These are phyloP conservation scores for Peromyscus polionotus DNA, from an alignment of 2,113 vertebrate species.

Conservation along the genomic window DNA sequence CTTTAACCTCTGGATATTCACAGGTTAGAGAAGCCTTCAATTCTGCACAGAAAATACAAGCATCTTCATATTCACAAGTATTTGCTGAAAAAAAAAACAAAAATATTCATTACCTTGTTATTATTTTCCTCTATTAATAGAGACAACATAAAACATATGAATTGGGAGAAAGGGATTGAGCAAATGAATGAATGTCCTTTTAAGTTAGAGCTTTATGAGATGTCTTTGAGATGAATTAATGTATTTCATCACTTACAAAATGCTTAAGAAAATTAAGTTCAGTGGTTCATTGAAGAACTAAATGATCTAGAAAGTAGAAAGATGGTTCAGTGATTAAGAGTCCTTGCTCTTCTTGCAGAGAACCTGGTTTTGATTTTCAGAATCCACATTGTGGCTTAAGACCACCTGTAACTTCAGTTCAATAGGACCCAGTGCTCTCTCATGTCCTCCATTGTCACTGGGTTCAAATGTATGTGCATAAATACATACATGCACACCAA, in stretches of 20 bases:
- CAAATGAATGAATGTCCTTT: background rate
- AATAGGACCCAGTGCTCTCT: background rate
- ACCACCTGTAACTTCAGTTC: no score
- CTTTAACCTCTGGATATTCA: rapidly evolving
- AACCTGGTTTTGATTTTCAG: background rate
- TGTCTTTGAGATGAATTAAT: background rate
- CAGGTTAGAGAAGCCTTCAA: background rate
- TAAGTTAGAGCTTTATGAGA: background rate
- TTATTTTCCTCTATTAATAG: background rate
- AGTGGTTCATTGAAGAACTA: background rate
- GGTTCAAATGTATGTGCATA: background rate
- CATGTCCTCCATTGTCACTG: no score
- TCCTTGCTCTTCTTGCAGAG: background rate
- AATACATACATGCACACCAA: no score
- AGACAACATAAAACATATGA: background rate
- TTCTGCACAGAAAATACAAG: rapidly evolving
- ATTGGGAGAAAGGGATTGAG: background rate
- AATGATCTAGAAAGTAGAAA: background rate
- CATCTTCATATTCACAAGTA: background rate
- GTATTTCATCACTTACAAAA: background rate
- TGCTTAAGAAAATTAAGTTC: background rate
- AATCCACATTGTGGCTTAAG: background rate
- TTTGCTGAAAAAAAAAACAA: constrained; percentile 81
- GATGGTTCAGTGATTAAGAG: background rate
- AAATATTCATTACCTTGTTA: background rate